Base-by-base conservation (phyloP, 2,113 vertebrate species). In the Ploceus nigricollis region DNA sequence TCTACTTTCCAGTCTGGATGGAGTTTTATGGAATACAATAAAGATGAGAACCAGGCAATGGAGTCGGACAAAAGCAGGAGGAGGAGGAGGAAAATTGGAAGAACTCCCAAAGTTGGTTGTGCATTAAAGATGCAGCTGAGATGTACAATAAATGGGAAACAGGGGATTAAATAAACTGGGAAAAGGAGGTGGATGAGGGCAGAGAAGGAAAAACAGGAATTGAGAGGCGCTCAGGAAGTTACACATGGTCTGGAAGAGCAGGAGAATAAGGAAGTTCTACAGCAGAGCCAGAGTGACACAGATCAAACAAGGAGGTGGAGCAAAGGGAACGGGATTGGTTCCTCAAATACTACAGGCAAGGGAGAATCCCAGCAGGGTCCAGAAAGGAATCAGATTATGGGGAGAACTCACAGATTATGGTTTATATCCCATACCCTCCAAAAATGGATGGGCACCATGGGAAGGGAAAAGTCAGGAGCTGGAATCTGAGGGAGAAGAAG, bases 71-170 rank as follows among this genome's bases (percentile, higher is more conserved):
- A 78, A 75, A 61, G 30, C 24, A 66, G 70, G 17, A 82, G 37
- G 6, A 76, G 12, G n/a, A 73, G 44, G 10, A 84, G 13, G 40
- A 33, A 37, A 83, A 63, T 1, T 14, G 24, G 48, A 83, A 57
- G 24, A 15, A 50, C 12, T 54, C 27, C 33, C 22, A 53, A 18
- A 75, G 44, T 6, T 53, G 47, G n/a, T 0, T 39, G 78, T n/a
- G 24, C 20, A 75, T 61, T 87, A 19, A 61, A 87, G 21, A 7
- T 23, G 61, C 63, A 82, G 33, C 69, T 15, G 15, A 64, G 13
- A 21, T 11, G 21, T 4, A 31, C 10, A 42, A n/a, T 18, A 80
- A 68, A 66, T 1, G 1, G 15, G 54, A 12, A 50, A 51, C 0
- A 42, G 6, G 33, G 27, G 18, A 70, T 65, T 27, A 69, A 75